Evolutionary conservation across 2,888 invertebrate genomes (phyloP).

Genomic region (Glomeris marginata): DNA sequence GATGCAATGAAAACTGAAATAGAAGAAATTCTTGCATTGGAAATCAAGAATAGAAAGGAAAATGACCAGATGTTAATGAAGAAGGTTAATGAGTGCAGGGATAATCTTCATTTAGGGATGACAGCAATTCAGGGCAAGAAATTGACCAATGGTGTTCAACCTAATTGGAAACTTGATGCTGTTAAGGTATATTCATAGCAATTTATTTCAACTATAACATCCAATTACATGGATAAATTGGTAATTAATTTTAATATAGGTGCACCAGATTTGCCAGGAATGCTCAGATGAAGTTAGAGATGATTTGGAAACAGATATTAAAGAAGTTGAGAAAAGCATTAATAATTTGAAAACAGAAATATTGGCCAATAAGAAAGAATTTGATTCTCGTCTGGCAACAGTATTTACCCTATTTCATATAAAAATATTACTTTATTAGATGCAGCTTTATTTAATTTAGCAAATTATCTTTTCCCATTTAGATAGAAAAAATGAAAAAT

Average conservation of each 20-base stretch:
- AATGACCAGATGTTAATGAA: neutral
- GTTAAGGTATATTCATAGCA: slow-evolving; percentile 4
- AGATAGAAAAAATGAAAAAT: neutral
- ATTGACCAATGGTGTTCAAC: slow-evolving; percentile 4
- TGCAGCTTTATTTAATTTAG: neutral
- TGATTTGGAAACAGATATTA: slow-evolving; percentile 1
- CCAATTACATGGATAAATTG: neutral
- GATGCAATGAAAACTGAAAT: neutral
- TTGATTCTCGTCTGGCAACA: neutral
- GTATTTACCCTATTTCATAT: neutral
- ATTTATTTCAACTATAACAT: neutral
- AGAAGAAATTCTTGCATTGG: slow-evolving; percentile 8
- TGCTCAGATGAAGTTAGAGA: slow-evolving; percentile 6
- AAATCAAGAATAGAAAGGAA: slow-evolving; percentile 10
- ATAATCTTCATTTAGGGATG: slow-evolving; percentile 15
- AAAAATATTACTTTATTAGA: neutral
- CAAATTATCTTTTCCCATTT: neutral
- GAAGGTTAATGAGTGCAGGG: slow-evolving; percentile 12
- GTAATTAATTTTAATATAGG: neutral
- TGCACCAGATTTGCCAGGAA: slow-evolving; percentile 10
- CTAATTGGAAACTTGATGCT: slow-evolving; percentile 6
- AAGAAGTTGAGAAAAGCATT: neutral
- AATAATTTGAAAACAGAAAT: neutral
- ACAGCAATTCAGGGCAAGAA: slow-evolving; percentile 12
- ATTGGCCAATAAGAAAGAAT: neutral